phyloP scores from a whole-genome alignment of 2,797 vertebrate genomes.

The Pipistrellus pipistrellus region DNA sequence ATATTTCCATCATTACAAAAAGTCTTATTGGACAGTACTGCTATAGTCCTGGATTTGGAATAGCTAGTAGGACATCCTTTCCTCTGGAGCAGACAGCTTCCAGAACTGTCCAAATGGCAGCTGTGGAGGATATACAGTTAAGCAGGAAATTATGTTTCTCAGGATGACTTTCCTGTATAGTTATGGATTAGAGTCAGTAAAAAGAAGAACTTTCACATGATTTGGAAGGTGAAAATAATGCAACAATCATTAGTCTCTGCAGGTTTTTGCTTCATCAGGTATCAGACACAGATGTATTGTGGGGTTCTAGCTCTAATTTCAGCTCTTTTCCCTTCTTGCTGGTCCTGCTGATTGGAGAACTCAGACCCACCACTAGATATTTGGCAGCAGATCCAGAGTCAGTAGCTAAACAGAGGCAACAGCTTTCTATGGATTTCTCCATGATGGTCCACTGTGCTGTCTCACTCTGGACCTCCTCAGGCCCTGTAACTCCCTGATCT shows the following conservation, averaged over 20 bases:
- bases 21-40: not conserved
- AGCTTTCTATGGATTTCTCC: not conserved
- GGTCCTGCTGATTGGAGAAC: not conserved
- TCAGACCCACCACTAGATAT: not conserved
- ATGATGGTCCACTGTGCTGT: not conserved
- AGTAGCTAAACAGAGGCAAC: not conserved
- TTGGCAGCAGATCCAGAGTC: not conserved
- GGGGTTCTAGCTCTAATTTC: not conserved
- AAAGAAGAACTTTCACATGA: not conserved
- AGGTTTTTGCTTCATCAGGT: constrained; percentile 23
- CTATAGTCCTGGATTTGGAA: not conserved
- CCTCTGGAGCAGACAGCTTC: not conserved
- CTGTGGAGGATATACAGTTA: not conserved
- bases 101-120: not conserved
- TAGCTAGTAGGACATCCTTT: not conserved
- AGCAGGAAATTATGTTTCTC: not conserved
- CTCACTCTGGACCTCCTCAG: not conserved
- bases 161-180: not conserved
- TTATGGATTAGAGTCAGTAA: not conserved
- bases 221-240: constrained; percentile 48
- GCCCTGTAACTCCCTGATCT: not conserved
- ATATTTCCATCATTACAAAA: constrained; percentile 3
- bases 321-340: not conserved
- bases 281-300: not conserved
- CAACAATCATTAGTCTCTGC: not conserved